Percentiles rank a stretch among this genome's conserved stretches.
Conservation (phyloP, 2,113 vertebrate genomes). For the Pogonocichla stellata region DNA sequence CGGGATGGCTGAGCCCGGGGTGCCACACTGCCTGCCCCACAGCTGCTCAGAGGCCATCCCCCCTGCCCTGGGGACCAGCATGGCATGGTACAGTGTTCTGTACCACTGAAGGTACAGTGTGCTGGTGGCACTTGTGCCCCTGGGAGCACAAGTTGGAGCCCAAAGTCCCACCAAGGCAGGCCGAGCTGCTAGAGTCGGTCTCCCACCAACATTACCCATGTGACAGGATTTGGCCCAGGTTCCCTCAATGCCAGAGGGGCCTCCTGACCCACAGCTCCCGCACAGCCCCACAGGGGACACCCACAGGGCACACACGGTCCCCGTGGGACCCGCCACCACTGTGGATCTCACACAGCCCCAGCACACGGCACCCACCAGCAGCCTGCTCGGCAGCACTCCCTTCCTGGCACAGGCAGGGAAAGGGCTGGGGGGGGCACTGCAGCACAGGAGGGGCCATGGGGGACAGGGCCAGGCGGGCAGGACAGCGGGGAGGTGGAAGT, state of each 20-base stretch:
- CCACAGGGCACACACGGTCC: rapidly evolving
- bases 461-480: neutral
- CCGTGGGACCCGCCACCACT: rapidly evolving
- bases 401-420: neutral
- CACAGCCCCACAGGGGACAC: neutral
- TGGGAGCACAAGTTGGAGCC: neutral
- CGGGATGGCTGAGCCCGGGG: neutral
- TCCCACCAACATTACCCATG: rapidly evolving
- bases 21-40: neutral
- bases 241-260: neutral
- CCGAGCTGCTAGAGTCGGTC: rapidly evolving
- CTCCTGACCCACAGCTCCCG: neutral
- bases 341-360: neutral
- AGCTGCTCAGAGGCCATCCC: neutral
- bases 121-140: rapidly evolving
- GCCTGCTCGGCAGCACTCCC: neutral
- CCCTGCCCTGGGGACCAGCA: neutral
- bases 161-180: neutral
- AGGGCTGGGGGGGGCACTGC: rapidly evolving
- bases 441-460: neutral
- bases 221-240: neutral
- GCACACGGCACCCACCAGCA: neutral
- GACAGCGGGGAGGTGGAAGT: neutral
- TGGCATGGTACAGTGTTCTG: neutral
- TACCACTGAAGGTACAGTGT: neutral